A percentile compares a stretch with the other conserved stretches of the same genome.
These are phyloP conservation scores for Octodon degus DNA, from an alignment of 2,113 vertebrate genomes.

Conservation along the genomic window DNA sequence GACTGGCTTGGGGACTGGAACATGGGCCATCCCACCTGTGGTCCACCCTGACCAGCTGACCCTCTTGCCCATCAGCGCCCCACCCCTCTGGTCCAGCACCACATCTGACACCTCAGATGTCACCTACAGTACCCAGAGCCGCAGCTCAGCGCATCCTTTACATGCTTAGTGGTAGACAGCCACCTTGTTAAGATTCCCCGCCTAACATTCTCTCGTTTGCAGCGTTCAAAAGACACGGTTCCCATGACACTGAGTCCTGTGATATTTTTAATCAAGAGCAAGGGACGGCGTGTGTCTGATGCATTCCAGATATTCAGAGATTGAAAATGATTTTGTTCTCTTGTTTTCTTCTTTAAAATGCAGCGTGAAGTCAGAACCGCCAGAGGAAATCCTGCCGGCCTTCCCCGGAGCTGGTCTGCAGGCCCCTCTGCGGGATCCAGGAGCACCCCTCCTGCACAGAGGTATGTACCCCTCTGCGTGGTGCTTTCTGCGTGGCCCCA, in stretches of 20 bases:
- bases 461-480: background rate
- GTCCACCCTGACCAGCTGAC: background rate
- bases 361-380: background rate
- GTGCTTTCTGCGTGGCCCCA: accelerated
- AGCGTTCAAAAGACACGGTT: background rate
- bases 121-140: background rate
- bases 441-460: background rate
- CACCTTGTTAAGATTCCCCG: background rate
- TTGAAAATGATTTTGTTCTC: conserved; percentile 33
- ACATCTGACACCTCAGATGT: accelerated
- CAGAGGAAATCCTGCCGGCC: background rate
- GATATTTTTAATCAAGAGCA: conserved; percentile 39
- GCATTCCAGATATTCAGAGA: background rate
- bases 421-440: background rate
- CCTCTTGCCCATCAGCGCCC: accelerated
- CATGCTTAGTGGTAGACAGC: background rate
- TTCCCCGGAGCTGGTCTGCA: background rate
- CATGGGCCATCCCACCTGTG: accelerated
- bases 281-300: background rate
- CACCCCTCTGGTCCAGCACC: accelerated
- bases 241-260: conserved; percentile 1
- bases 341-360: conserved; percentile 40
- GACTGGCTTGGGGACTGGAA: accelerated
- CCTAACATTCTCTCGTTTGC: background rate
- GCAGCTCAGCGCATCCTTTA: background rate